A percentile compares a stretch with the other conserved stretches of the same genome.
Evolutionary conservation across 1,140 invertebrate species (phyloP).

Genomic region (Papilio xuthus): DNA sequence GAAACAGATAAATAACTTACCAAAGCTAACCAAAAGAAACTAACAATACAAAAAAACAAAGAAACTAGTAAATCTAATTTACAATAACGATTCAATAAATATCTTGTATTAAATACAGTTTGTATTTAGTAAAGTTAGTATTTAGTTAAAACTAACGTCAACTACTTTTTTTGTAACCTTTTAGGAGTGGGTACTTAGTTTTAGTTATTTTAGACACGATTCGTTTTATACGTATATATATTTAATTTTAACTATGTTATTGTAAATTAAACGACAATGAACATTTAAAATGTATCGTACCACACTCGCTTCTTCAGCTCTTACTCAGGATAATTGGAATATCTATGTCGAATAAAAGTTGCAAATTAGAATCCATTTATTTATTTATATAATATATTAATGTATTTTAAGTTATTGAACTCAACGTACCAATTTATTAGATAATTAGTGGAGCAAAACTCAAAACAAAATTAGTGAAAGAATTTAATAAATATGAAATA

Average conservation of each 20-base stretch:
- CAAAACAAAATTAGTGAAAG: too few species aligned
- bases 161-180: neutral
- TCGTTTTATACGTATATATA: neutral
- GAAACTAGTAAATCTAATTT: neutral
- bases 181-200: constrained; percentile 23
- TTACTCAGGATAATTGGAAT: constrained; percentile 50
- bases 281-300: constrained; percentile 21
- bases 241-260: constrained; percentile 9
- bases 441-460: too few species aligned
- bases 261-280: constrained; percentile 22
- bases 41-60: neutral
- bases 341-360: constrained; percentile 53
- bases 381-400: neutral
- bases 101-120: neutral
- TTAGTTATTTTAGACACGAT: constrained; percentile 15
- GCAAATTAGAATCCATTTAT: constrained; percentile 5
- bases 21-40: neutral
- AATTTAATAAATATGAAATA: too few species aligned
- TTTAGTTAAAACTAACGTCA: constrained; percentile 22
- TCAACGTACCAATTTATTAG: too few species aligned
- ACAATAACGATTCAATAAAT: neutral
- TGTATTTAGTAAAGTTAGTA: constrained; percentile 12
- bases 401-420: too few species aligned
- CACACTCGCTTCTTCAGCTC: constrained; percentile 27
- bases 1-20: constrained; percentile 4